Conservation (phyloP, 2,888 invertebrate genomes). For the Caenorhabditis becei region DNA sequence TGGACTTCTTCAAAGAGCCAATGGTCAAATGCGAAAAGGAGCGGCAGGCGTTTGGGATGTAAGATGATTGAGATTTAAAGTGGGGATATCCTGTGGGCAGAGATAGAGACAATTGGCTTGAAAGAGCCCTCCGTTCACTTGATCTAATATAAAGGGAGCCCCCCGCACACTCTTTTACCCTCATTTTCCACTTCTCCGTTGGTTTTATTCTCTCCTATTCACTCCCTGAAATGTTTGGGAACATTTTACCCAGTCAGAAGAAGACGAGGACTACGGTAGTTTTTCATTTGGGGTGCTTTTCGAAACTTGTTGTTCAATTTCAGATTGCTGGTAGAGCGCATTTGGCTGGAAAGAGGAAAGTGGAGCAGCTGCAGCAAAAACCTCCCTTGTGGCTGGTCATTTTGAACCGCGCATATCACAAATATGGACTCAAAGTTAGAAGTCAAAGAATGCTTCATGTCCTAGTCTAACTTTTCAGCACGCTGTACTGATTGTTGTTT, state of each 20-base stretch:
- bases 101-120: constrained; percentile 32
- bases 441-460: constrained; percentile 1
- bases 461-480: constrained; percentile 63
- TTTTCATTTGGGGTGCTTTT: constrained; percentile 13
- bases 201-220: background rate
- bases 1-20: constrained; percentile 63
- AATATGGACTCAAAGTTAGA: constrained; percentile 68
- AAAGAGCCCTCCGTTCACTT: constrained; percentile 34
- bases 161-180: background rate
- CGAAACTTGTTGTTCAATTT: constrained; percentile 12
- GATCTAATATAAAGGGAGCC: constrained; percentile 40
- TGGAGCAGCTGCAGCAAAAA: constrained; percentile 69
- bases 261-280: constrained; percentile 16
- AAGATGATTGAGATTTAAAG: constrained; percentile 41
- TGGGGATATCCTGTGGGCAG: constrained; percentile 24
- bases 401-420: constrained; percentile 73
- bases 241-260: constrained; percentile 18
- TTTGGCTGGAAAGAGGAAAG: constrained; percentile 68
- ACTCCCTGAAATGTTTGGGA: constrained; percentile 27
- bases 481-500: constrained; percentile 70
- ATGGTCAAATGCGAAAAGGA: constrained; percentile 65
- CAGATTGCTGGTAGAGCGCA: constrained; percentile 75
- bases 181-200: background rate
- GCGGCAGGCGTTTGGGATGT: constrained; percentile 69
- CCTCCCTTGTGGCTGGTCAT: constrained; percentile 73